These are phyloP conservation scores for Dione vanillae DNA, from an alignment of 2,888 invertebrate genomes.

Conservation along the genomic window DNA sequence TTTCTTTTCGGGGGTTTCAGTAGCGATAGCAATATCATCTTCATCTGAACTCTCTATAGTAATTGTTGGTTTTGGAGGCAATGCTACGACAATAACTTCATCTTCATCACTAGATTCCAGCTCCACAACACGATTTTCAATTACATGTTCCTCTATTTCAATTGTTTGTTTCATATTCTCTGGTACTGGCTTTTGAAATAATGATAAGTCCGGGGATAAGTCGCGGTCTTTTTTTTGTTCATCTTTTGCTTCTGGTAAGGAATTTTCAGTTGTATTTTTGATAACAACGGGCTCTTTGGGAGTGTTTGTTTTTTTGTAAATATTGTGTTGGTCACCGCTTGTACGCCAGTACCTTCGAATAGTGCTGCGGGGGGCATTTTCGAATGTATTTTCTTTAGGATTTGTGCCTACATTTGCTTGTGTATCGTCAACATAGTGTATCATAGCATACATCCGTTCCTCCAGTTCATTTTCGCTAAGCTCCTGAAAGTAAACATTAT, in stretches of 20 bases:
- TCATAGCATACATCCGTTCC: constrained; percentile 77
- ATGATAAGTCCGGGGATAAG: constrained; percentile 59
- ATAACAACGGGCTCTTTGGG: constrained; percentile 48
- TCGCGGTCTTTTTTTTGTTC: constrained; percentile 58
- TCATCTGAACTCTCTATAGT: constrained; percentile 81
- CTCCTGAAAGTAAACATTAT: constrained; percentile 69
- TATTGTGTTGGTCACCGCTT: constrained; percentile 56
- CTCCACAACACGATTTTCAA: constrained; percentile 54
- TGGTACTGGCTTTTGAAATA: constrained; percentile 67
- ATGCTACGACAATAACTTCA: constrained; percentile 77
- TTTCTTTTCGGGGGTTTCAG: constrained; percentile 32
- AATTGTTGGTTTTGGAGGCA: constrained; percentile 77
- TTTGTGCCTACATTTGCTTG: constrained; percentile 60
- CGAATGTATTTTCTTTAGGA: constrained; percentile 56
- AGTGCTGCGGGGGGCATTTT: constrained; percentile 63
- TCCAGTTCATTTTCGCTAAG: constrained; percentile 80
- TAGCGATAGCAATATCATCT: constrained; percentile 61
- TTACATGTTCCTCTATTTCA: constrained; percentile 68
- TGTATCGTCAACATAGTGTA: constrained; percentile 75
- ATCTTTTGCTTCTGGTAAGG: constrained; percentile 56
- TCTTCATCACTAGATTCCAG: constrained; percentile 78
- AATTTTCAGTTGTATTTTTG: constrained; percentile 49
- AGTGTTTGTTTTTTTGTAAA: constrained; percentile 62
- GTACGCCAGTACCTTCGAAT: constrained; percentile 76
- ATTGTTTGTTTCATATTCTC: constrained; percentile 63